Conservation (phyloP, 2,888 invertebrate species). For the Harpalus rubripes region DNA sequence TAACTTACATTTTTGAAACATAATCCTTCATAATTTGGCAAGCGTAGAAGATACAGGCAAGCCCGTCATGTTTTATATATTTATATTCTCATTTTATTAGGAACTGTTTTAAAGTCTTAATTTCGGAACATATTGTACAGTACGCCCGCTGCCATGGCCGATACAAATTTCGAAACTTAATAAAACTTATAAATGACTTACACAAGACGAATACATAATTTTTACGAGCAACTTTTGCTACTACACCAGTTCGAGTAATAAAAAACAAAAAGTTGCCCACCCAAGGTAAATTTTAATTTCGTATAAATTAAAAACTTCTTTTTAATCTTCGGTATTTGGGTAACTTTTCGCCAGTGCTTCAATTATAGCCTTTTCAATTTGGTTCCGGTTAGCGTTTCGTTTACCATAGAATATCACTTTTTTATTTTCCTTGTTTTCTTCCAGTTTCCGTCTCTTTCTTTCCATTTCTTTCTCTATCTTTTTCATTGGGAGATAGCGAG, state of each 20-base stretch:
- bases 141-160: background rate
- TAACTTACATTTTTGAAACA: too few relatives aligned
- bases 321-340: constrained; percentile 53
- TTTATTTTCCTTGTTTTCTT: constrained; percentile 34
- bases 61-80: too few relatives aligned
- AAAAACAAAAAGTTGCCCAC: constrained; percentile 47
- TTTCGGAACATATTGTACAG: background rate
- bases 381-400: constrained; percentile 44
- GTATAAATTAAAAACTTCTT: constrained; percentile 63
- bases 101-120: background rate
- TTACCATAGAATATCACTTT: constrained; percentile 40
- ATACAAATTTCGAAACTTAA: constrained; percentile 55
- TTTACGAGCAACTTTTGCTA: constrained; percentile 43
- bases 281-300: constrained; percentile 62
- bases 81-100: background rate
- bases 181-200: constrained; percentile 63
- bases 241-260: constrained; percentile 19
- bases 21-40: too few relatives aligned
- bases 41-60: too few relatives aligned
- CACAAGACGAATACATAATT: constrained; percentile 46
- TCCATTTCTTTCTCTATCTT: background rate
- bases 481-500: background rate
- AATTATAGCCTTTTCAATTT: constrained; percentile 62
- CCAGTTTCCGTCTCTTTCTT: background rate
- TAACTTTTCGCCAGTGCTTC: constrained; percentile 46